These are phyloP conservation scores for Aelia acuminata DNA, from an alignment of 2,888 invertebrate genomes.

Conservation along the genomic window DNA sequence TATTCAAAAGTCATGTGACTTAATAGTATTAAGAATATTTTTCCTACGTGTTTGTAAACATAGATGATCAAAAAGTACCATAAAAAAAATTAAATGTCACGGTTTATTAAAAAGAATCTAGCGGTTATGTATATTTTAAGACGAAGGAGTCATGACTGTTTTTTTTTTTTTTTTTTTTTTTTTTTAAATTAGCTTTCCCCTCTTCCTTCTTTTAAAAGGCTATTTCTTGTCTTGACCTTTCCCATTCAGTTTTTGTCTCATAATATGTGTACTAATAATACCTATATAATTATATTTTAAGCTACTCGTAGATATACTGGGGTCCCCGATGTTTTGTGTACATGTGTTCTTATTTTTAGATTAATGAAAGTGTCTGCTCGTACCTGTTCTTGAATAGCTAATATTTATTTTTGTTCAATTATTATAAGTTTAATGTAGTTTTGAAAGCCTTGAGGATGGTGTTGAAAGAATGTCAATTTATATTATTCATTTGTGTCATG, in stretches of 20 bases:
- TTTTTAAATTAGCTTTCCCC: slow-evolving; percentile 36
- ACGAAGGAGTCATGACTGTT: slow-evolving; percentile 20
- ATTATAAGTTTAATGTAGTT: slow-evolving; percentile 36
- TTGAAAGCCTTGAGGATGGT: slow-evolving; percentile 59
- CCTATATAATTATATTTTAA: slow-evolving; percentile 19
- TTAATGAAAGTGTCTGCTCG: slow-evolving; percentile 47
- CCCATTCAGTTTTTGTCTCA: slow-evolving; percentile 45
- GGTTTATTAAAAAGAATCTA: background rate
- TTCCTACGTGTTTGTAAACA: background rate
- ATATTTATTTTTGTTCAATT: slow-evolving; percentile 46
- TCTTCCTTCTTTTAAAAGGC: background rate
- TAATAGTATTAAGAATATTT: background rate
- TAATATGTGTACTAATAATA: slow-evolving; percentile 37
- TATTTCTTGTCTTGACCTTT: slow-evolving; percentile 54
- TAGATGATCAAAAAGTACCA: slow-evolving; percentile 36
- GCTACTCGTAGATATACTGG: slow-evolving; percentile 54
- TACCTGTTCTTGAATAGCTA: slow-evolving; percentile 43
- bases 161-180: too few relatives aligned
- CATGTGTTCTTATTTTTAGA: slow-evolving; percentile 54
- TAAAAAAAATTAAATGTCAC: slow-evolving; percentile 13
- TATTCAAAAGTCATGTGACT: background rate
- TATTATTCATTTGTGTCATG: slow-evolving; percentile 53
- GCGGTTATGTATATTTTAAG: background rate
- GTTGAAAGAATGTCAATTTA: slow-evolving; percentile 54
- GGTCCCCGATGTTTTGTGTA: slow-evolving; percentile 51